Conservation (phyloP, 2,113 vertebrate genomes). For the Zosterops hypoxanthus region DNA sequence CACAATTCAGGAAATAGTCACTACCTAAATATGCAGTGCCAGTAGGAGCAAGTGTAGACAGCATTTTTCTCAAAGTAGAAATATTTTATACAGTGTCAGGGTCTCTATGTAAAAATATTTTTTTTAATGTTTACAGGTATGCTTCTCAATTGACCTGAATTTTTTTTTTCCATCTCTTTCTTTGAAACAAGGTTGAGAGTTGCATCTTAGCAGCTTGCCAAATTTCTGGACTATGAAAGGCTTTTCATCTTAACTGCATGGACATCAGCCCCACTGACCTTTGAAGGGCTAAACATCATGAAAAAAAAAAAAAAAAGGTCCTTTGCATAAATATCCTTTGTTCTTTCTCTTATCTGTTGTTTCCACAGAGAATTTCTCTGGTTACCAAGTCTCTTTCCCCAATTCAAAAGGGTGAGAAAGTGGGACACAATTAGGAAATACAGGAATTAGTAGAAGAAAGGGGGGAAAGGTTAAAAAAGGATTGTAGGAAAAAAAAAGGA, state of each 20-base stretch:
- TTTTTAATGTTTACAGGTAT: background rate
- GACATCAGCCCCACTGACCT: background rate
- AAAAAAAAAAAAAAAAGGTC: background rate
- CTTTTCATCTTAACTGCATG: background rate
- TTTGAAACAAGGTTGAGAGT: background rate
- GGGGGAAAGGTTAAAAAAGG: background rate
- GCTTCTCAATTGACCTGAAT: background rate
- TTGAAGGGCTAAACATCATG: background rate
- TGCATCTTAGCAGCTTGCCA: background rate
- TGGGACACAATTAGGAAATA: background rate
- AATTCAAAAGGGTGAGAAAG: background rate
- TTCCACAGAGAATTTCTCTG: background rate
- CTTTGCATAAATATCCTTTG: background rate
- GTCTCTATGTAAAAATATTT: background rate
- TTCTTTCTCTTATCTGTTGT: background rate
- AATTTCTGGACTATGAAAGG: background rate
- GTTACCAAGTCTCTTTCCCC: background rate
- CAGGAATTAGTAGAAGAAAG: background rate
- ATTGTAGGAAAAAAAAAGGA: background rate
- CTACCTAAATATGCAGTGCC: background rate
- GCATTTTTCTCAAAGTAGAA: background rate
- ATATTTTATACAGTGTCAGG: background rate
- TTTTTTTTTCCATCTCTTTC: background rate
- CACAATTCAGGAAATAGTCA: background rate
- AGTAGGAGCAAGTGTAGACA: background rate